Evolutionary conservation across 1,140 invertebrate species (phyloP).

Genomic region (Phortica variegata): DNA sequence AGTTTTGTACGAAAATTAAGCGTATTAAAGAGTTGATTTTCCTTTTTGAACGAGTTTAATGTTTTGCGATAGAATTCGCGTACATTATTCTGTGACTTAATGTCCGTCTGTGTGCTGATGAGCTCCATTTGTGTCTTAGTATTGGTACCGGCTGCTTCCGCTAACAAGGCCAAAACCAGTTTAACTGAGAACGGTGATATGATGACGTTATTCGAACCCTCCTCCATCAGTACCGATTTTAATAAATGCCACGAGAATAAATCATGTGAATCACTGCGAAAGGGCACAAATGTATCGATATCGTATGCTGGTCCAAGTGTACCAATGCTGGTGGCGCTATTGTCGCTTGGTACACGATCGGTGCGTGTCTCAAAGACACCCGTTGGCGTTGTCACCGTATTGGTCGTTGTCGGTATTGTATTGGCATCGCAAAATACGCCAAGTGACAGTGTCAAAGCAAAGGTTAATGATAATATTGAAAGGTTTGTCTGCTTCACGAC

Average conservation of each 20-base stretch:
- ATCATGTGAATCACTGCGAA: conserved; percentile 60
- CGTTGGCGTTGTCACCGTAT: conserved; percentile 30
- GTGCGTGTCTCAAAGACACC: conserved; percentile 40
- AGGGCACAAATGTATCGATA: conserved; percentile 61
- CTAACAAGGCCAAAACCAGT: conserved; percentile 70
- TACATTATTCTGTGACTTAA: conserved; percentile 54
- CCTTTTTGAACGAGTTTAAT: conserved; percentile 58
- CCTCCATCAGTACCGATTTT: conserved; percentile 55
- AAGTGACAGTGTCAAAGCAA: too few species aligned
- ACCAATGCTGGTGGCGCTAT: not conserved
- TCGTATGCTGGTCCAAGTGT: conserved; percentile 23
- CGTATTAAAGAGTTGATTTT: conserved; percentile 45
- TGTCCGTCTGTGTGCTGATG: conserved; percentile 57
- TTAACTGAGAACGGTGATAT: conserved; percentile 80
- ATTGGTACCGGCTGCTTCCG: conserved; percentile 67
- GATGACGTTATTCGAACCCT: conserved; percentile 66
- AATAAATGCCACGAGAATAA: conserved; percentile 65
- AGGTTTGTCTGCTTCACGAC: too few species aligned
- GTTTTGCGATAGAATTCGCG: conserved; percentile 60
- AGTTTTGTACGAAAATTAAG: conserved; percentile 65
- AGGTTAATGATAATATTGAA: too few species aligned
- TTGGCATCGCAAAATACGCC: conserved; percentile 19
- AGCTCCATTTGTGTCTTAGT: conserved; percentile 65
- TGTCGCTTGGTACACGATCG: conserved; percentile 23
- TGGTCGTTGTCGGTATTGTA: conserved; percentile 24